Base-by-base conservation (phyloP, 2,888 invertebrate species). In the Dorcus parallelipipedus region DNA sequence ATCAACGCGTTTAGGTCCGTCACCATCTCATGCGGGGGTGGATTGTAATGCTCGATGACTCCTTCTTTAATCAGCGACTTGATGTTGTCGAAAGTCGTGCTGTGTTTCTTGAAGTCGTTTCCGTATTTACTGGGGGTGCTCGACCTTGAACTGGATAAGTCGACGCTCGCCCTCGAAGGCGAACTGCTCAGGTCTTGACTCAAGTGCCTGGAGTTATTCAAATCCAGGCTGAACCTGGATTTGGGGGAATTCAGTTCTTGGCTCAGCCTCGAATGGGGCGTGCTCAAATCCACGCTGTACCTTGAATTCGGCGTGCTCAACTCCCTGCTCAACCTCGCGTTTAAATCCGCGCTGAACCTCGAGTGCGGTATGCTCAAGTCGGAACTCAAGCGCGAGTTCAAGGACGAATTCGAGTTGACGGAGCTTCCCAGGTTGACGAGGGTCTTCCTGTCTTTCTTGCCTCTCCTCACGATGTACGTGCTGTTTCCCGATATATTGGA, bases 391-490 rank as follows among this genome's bases (percentile, higher is more conserved):
- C 86, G 79, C 3, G 86, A 86, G 72, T 84, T 85, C 67, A 85
- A 80, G 9, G 86, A 86, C 9, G 80, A 79, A 64, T 79, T 81
- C 23, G 80, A 80, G 65, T 81, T 85, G 23, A 77, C 76, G 9
- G 83, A 76, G 70, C 82, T 82, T 69, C 82, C 82, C 67, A 83
- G 80, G 63, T 83, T 84, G 3, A 84, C 84, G 66, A 90, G 76
- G 53, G 86, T 83, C 73, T 87, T 87, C 49, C 89, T 80, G 65
- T 87, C 87, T 67, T 82, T 83, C 70, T 88, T 85, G 50, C 90
- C 89, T 62, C 88, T 86, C 47, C 92, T 81, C 60, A 93, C 89
- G 41, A 92, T 86, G 72, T 92, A 93, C n/a, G 92, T 93, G 38
- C 91, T 91, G 61, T 84, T 82, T 40, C 83, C 81, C 38, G 83